These are phyloP conservation scores for Stenotaenia linearis DNA, from an alignment of 2,888 invertebrate genomes.

Conservation along the genomic window DNA sequence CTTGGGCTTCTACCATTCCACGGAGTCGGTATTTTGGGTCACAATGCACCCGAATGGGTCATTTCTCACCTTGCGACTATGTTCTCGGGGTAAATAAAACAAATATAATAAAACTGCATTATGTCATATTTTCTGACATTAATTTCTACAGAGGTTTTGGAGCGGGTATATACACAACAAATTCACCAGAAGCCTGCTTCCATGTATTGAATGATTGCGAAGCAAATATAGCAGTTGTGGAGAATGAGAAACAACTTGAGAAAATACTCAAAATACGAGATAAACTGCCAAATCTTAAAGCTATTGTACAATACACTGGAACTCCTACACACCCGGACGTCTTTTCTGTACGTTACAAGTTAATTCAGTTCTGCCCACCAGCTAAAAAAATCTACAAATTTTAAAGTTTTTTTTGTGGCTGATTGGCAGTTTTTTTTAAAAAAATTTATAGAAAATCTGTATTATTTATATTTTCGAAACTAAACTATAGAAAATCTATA, in stretches of 20 bases:
- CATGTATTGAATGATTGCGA: constrained; percentile 67
- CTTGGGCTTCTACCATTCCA: constrained; percentile 72
- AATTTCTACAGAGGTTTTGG: constrained; percentile 62
- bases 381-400: too few relatives aligned
- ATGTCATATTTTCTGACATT: neutral
- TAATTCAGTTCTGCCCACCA: too few relatives aligned
- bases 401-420: too few relatives aligned
- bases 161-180: constrained; percentile 86
- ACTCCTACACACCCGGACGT: constrained; percentile 30
- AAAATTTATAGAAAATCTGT: too few relatives aligned
- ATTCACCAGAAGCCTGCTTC: constrained; percentile 76
- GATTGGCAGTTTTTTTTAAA: too few relatives aligned
- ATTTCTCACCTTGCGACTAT: constrained; percentile 76
- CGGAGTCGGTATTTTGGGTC: constrained; percentile 84
- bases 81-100: constrained; percentile 64
- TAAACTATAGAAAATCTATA: too few relatives aligned
- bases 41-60: constrained; percentile 54
- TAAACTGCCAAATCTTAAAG: constrained; percentile 42
- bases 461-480: too few relatives aligned
- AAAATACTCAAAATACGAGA: constrained; percentile 42
- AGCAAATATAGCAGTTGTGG: constrained; percentile 82
- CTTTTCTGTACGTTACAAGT: constrained; percentile 31
- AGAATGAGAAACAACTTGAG: constrained; percentile 50
- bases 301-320: constrained; percentile 47
- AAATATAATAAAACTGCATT: neutral